phyloP scores from a whole-genome alignment of 2,113 vertebrate genomes.

The Abramis brama region DNA sequence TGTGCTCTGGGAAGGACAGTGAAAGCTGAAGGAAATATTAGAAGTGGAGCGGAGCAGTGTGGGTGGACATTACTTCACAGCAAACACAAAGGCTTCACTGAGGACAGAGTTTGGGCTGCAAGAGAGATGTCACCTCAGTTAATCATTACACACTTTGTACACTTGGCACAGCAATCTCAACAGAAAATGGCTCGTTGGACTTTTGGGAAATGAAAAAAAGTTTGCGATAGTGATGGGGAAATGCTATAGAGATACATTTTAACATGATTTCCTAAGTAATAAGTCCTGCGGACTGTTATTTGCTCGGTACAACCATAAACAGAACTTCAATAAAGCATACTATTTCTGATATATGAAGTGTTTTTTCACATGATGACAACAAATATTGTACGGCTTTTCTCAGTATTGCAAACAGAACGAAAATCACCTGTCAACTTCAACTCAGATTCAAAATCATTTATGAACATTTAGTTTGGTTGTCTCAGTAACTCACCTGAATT shows the following conservation, averaged over 20 bases:
- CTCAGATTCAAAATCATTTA: background rate
- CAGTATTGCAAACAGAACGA: background rate
- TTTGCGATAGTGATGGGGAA: background rate
- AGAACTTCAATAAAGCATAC: background rate
- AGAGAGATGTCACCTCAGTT: conserved; percentile 59
- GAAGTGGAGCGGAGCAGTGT: background rate
- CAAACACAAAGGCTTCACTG: background rate
- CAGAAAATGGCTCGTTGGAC: conserved; percentile 6
- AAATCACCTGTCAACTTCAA: background rate
- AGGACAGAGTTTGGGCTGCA: conserved; percentile 54
- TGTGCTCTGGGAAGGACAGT: background rate
- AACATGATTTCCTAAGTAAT: no score
- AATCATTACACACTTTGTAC: conserved; percentile 74
- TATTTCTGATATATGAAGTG: background rate
- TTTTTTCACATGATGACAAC: background rate
- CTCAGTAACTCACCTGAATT: conserved; percentile 42
- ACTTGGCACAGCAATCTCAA: conserved; percentile 37
- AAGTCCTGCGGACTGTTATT: background rate
- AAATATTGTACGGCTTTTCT: background rate
- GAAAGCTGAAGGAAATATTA: conserved; percentile 1
- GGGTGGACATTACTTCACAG: conserved; percentile 16
- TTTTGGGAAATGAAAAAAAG: background rate
- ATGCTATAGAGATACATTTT: background rate
- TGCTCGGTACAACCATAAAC: background rate
- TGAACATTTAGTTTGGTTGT: background rate